Evolutionary conservation across 1,140 invertebrate species (phyloP), one percentile per base, ranked within the genome.

Genomic region (Bombus balteatus): DNA sequence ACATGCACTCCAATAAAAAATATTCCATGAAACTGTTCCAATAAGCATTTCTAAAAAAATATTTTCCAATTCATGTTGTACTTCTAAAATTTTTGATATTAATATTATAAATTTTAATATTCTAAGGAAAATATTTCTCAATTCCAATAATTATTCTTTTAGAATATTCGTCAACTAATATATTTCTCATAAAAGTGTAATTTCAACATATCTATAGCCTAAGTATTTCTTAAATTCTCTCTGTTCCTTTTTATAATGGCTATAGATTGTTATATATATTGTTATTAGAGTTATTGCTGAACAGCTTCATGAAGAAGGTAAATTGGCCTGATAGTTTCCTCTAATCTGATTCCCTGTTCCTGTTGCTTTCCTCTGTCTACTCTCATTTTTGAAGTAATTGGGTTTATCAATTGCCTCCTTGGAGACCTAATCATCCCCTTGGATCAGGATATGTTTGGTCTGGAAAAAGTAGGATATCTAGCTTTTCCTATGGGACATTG

Each of bases 21-120:
- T n/a, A 15, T n/a, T 62, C 4, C 70, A 34, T 72, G 81, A 89
- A 89, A 83, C 41, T 83, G 53, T 73, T 66, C 81, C 85, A 57
- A 53, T 65, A 39, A 57, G 13, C 18, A 53, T 22, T 53, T 53
- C 47, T 53, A 53, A 53, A 53, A 53, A 53, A 22, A 53, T 53
- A 53, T 53, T 53, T 6, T 53, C 6, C 6, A 53, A 53, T 53
- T 53, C 47, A 22, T 53, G 22, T 53, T 22, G 0, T 22, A 2
- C 47, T 53, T 53, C 0, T 53, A 53, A 8, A 53, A 8, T 53
- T 53, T 2, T 53, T 53, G 1, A 53, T 53, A 53, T 6, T 53
- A 53, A 53, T 22, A 53, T 53, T 53, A 22, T 53, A 53, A 53
- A 22, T 53, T 53, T 53, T 22, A 22, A 53, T 18, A 53, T 53